Percentiles rank a stretch among this genome's conserved stretches.
phyloP scores from a whole-genome alignment of 2,113 vertebrate species.

The Passer domesticus region DNA sequence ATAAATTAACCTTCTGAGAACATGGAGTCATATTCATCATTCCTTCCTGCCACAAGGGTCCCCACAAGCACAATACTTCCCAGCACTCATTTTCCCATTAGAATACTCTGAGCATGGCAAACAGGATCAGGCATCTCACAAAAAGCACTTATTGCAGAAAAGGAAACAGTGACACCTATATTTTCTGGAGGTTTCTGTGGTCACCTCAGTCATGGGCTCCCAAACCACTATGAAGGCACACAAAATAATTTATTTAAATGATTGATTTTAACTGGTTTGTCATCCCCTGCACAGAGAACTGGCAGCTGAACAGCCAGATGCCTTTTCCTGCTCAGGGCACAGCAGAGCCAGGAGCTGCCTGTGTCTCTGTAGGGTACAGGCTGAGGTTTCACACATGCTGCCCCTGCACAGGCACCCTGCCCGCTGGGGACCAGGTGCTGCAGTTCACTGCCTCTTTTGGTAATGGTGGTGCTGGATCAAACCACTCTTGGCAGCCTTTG shows the following conservation, averaged over 20 bases:
- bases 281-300: background rate
- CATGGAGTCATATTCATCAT: too few relatives aligned
- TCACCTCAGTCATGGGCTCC: background rate
- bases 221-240: background rate
- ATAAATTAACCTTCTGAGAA: too few relatives aligned
- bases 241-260: background rate
- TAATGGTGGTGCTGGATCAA: background rate
- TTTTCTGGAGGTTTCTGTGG: background rate
- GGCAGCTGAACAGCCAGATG: background rate
- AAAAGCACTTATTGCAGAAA: background rate
- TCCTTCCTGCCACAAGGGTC: too few relatives aligned
- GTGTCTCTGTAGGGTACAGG: fast-evolving
- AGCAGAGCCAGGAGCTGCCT: background rate
- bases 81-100: background rate
- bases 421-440: background rate
- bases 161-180: background rate
- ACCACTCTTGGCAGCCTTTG: background rate
- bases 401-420: background rate
- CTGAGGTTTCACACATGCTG: background rate
- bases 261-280: background rate
- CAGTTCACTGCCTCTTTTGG: constrained; percentile 8
- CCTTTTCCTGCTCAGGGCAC: background rate
- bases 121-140: background rate
- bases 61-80: background rate
- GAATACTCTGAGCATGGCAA: background rate